phyloP scores from a whole-genome alignment of 1,140 invertebrate genomes.

The Nylanderia fulva region DNA sequence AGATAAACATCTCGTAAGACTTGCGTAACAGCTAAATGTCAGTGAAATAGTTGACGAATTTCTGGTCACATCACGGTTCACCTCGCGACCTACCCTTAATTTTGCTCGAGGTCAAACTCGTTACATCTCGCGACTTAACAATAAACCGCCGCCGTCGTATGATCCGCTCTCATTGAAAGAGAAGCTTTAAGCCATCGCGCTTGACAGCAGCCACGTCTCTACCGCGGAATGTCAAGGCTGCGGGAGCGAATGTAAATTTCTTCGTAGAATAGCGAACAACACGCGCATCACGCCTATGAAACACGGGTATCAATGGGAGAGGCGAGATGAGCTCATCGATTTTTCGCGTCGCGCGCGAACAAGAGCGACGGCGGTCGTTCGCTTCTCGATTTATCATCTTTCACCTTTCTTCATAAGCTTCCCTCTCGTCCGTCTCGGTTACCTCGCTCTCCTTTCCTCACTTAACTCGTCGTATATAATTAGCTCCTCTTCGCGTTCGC shows the following conservation, averaged over 20 bases:
- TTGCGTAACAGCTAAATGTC: neutral
- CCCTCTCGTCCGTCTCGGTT: neutral
- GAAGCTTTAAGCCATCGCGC: slow-evolving; percentile 35
- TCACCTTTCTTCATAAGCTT: neutral
- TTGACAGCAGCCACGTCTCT: slow-evolving; percentile 60
- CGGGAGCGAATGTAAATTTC: slow-evolving; percentile 61
- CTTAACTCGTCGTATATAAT: slow-evolving; percentile 52
- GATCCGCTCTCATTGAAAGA: slow-evolving; percentile 35
- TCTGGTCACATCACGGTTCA: neutral
- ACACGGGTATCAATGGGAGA: slow-evolving; percentile 57
- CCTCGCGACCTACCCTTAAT: slow-evolving; percentile 34
- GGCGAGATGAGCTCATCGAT: slow-evolving; percentile 68
- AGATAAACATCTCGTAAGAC: neutral
- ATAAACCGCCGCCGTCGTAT: slow-evolving; percentile 11
- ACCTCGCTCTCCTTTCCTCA: neutral
- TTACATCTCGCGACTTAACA: slow-evolving; percentile 30
- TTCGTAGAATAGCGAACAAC: slow-evolving; percentile 45
- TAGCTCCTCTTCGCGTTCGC: slow-evolving; percentile 49
- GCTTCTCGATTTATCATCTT: slow-evolving; percentile 9
- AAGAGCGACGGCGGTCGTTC: slow-evolving; percentile 34
- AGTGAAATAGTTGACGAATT: neutral
- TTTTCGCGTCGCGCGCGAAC: slow-evolving; percentile 20
- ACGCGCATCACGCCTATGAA: slow-evolving; percentile 21
- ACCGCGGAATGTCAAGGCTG: slow-evolving; percentile 72
- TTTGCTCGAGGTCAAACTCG: slow-evolving; percentile 43